Conservation (phyloP, 2,797 vertebrate species). For the Alfaro cultratus region DNA sequence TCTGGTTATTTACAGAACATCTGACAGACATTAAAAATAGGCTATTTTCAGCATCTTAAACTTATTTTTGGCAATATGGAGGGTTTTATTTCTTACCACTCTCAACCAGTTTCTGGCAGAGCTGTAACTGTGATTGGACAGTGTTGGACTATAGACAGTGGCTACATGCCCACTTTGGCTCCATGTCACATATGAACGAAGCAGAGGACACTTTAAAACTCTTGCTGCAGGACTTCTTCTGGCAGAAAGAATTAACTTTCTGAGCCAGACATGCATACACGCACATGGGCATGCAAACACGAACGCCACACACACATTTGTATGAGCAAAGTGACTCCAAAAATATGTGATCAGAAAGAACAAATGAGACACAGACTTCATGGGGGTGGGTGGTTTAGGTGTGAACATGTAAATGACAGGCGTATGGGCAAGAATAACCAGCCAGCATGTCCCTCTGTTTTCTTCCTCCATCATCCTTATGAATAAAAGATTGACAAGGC, state of each 20-base stretch:
- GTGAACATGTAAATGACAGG: conserved; percentile 78
- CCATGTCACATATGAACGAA: conserved; percentile 65
- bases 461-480: conserved; percentile 27
- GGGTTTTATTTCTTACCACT: conserved; percentile 39
- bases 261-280: conserved; percentile 54
- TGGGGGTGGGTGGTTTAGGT: conserved; percentile 61
- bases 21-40: not conserved
- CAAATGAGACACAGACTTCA: conserved; percentile 61
- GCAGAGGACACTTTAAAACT: conserved; percentile 65
- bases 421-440: conserved; percentile 66
- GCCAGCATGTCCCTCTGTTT: conserved; percentile 54
- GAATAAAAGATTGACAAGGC: conserved; percentile 47
- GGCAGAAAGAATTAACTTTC: conserved; percentile 60
- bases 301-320: conserved; percentile 3
- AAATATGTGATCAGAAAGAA: conserved; percentile 47
- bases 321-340: conserved; percentile 17
- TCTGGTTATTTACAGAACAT: conserved; percentile 34
- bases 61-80: conserved; percentile 56
- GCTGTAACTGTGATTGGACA: conserved; percentile 42
- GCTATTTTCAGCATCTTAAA: conserved; percentile 47
- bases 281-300: conserved; percentile 28
- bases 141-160: conserved; percentile 57
- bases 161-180: conserved; percentile 66
- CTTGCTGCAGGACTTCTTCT: conserved; percentile 73
- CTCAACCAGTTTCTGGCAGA: conserved; percentile 55